Base-by-base conservation (phyloP, 2,797 vertebrate species). In the Centropyge bicolor region DNA sequence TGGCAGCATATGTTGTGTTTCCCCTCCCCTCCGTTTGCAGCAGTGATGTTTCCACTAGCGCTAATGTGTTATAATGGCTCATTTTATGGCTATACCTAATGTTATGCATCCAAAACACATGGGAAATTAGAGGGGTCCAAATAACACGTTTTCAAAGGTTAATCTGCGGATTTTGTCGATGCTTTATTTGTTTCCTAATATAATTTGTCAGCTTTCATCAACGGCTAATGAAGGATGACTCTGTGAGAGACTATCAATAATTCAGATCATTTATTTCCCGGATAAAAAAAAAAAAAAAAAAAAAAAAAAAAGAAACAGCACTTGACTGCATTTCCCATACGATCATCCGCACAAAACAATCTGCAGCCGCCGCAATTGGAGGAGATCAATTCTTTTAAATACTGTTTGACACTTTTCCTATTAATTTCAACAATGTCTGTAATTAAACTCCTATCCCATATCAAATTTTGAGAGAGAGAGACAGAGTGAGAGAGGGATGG, bases 401-500 rank as follows among this genome's bases (percentile, higher is more conserved):
- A 91, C 83, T 68, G 80, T 81, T 91, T 89, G 81, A 89, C 90
- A 85, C 74, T 87, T 89, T 91, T 88, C 87, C 88, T 91, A 93
- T 95, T 92, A 93, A 92, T 94, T 92, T 83, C 81, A 85, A 91
- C 85, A 86, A 87, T 76, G 84, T 86, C 77, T 92, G 89, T 93
- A 94, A 95, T 95, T 94, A 94, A 94, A 92, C 88, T 88, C 81
- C 84, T 86, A 86, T 88, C 81, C 87, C 86, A 74, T 81, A 86
- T 91, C 72, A 82, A 57, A 56, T 84, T 91, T 85, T 79, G 80
- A 43, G 81, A 77, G 82, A 81, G 78, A 70, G 81, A 67, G 49
- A 35, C 71, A 61, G 82, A 75, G 84, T n/a, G n/a, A 81, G 76
- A 55, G 80, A 82, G 79, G 78, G 85, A 70, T 89, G 88, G 88